These are phyloP conservation scores for Thamnophis elegans DNA, from an alignment of 2,797 vertebrate genomes.

Conservation along the genomic window DNA sequence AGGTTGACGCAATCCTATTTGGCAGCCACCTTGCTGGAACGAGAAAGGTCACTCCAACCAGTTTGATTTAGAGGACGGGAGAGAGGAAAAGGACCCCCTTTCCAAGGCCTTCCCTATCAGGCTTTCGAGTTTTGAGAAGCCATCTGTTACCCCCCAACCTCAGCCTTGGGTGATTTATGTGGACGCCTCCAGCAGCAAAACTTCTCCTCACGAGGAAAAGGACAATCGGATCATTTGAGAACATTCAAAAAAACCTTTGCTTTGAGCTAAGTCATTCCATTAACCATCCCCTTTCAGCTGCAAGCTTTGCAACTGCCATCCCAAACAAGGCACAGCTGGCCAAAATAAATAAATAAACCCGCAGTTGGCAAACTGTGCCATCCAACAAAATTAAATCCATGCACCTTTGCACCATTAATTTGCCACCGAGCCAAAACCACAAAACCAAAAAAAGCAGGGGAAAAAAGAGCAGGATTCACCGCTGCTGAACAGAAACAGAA, in stretches of 20 bases:
- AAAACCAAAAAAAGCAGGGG: no score
- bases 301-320: not conserved
- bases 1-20: conserved; percentile 52
- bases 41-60: conserved; percentile 34
- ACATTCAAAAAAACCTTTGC: conserved; percentile 50
- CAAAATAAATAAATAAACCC: not conserved
- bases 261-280: conserved; percentile 47
- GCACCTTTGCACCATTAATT: not conserved
- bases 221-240: conserved; percentile 21
- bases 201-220: conserved; percentile 42
- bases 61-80: conserved; percentile 51
- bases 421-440: not conserved
- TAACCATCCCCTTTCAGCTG: conserved; percentile 20
- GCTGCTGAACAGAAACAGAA: not conserved
- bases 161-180: conserved; percentile 56
- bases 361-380: not conserved
- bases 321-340: not conserved
- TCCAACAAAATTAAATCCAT: not conserved
- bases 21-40: conserved; percentile 58
- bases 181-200: conserved; percentile 48
- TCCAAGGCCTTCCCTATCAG: not conserved
- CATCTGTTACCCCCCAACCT: conserved; percentile 30
- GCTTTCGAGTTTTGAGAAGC: not conserved
- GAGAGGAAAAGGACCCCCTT: conserved; percentile 18
- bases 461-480: not conserved